These are phyloP conservation scores for Tiphia femorata DNA, from an alignment of 2,888 invertebrate genomes.

Conservation along the genomic window DNA sequence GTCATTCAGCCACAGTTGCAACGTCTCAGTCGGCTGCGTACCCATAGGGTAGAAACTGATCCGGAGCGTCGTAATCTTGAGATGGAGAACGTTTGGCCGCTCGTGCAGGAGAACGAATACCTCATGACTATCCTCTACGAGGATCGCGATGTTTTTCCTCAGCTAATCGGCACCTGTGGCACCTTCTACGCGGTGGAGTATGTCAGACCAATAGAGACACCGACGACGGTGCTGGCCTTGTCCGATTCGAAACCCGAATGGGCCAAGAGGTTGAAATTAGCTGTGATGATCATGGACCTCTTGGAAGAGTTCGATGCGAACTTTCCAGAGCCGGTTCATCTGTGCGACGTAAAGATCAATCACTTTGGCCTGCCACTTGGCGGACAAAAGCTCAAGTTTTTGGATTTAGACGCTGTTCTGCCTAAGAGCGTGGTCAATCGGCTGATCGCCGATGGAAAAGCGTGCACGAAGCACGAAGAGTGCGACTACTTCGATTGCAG, in stretches of 20 bases:
- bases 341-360: constrained; percentile 79
- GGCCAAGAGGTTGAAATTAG: constrained; percentile 72
- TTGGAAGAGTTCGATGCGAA: constrained; percentile 73
- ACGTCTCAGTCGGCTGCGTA: constrained; percentile 70
- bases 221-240: constrained; percentile 71
- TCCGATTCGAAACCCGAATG: constrained; percentile 73
- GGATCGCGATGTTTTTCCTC: constrained; percentile 76
- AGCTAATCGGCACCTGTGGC: constrained; percentile 75
- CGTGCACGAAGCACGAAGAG: constrained; percentile 74
- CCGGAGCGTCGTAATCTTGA: constrained; percentile 68
- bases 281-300: constrained; percentile 75
- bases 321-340: constrained; percentile 74
- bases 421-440: constrained; percentile 72
- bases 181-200: constrained; percentile 77
- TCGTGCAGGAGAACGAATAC: constrained; percentile 79
- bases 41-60: constrained; percentile 68
- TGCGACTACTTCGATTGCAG: constrained; percentile 79
- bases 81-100: constrained; percentile 75
- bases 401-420: constrained; percentile 76
- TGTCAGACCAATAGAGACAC: constrained; percentile 72
- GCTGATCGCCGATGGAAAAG: constrained; percentile 68
- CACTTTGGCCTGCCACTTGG: constrained; percentile 75
- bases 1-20: constrained; percentile 70
- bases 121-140: constrained; percentile 73
- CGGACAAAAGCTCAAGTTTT: constrained; percentile 72